Evolutionary conservation across 2,888 invertebrate genomes (phyloP).

Genomic region (Amblyjoppa proteus): DNA sequence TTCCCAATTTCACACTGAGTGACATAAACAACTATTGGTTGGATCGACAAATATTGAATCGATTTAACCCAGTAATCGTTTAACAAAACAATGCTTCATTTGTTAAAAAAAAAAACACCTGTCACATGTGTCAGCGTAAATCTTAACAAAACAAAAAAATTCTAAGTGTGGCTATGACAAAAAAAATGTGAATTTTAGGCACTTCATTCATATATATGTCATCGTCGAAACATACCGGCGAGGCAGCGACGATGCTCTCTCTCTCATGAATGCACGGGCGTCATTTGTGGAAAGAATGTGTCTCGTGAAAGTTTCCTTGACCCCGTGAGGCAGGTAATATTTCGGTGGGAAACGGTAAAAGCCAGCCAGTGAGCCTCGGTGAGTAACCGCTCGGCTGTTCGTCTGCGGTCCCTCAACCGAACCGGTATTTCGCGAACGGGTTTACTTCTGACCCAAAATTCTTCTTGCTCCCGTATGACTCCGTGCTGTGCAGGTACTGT

Average conservation of each 20-base stretch:
- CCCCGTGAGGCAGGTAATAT: slow-evolving; percentile 63
- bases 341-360: slow-evolving; percentile 67
- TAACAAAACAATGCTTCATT: no score
- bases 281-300: slow-evolving; percentile 57
- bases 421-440: slow-evolving; percentile 72
- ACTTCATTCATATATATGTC: not conserved
- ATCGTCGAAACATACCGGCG: not conserved
- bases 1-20: no score
- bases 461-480: slow-evolving; percentile 1
- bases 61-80: no score
- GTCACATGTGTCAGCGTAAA: no score
- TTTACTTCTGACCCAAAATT: slow-evolving; percentile 70
- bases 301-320: slow-evolving; percentile 70
- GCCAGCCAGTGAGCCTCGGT: slow-evolving; percentile 33
- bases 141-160: no score
- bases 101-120: no score
- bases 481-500: not conserved
- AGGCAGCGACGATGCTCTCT: slow-evolving; percentile 32
- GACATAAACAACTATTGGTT: no score
- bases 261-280: slow-evolving; percentile 36
- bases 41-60: no score
- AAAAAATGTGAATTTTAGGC: not conserved
- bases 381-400: slow-evolving; percentile 31
- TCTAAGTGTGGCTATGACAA: no score
- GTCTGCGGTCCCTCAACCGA: slow-evolving; percentile 49